Percentiles rank a stretch among this genome's conserved stretches.
Evolutionary conservation across 1,140 invertebrate genomes (phyloP).

Genomic region (Drosophila pseudoananassae): DNA sequence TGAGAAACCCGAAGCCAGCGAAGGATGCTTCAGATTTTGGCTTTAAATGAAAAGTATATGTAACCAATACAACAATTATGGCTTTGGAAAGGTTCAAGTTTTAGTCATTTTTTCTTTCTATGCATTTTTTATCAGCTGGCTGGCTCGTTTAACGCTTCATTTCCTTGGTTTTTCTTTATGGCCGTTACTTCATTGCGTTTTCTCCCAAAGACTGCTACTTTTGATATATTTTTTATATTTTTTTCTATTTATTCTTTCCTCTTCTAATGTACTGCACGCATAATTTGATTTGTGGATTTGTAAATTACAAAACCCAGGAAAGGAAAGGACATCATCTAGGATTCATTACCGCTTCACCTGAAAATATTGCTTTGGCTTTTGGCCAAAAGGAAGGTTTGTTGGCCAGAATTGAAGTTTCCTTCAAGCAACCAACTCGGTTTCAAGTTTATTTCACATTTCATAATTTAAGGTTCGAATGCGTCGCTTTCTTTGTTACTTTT

Average conservation of each 20-base stretch:
- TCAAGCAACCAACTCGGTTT: neutral
- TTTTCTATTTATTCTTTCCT: neutral
- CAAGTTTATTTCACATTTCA: neutral
- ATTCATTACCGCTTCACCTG: no score
- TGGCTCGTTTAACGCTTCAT: slow-evolving; percentile 69
- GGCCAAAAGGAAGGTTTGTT: neutral
- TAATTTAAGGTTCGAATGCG: neutral
- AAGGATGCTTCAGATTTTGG: slow-evolving; percentile 5
- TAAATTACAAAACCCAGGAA: slow-evolving; percentile 62
- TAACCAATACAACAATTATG: neutral
- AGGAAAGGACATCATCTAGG: no score
- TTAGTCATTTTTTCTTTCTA: slow-evolving; percentile 1
- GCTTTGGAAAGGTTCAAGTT: neutral
- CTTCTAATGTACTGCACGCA: slow-evolving; percentile 68
- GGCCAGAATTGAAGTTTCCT: slow-evolving; percentile 16
- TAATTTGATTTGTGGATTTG: slow-evolving; percentile 78
- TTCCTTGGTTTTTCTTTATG: slow-evolving; percentile 12
- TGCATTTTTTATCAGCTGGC: slow-evolving; percentile 62
- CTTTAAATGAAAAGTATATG: neutral
- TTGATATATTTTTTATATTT: neutral
- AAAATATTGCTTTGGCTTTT: neutral
- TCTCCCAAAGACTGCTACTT: neutral
- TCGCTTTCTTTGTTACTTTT: slow-evolving; percentile 8
- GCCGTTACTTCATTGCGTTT: neutral
- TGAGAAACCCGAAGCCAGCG: slow-evolving; percentile 11